These are phyloP conservation scores for Diploptera punctata DNA, from an alignment of 2,888 invertebrate genomes.

Conservation along the genomic window DNA sequence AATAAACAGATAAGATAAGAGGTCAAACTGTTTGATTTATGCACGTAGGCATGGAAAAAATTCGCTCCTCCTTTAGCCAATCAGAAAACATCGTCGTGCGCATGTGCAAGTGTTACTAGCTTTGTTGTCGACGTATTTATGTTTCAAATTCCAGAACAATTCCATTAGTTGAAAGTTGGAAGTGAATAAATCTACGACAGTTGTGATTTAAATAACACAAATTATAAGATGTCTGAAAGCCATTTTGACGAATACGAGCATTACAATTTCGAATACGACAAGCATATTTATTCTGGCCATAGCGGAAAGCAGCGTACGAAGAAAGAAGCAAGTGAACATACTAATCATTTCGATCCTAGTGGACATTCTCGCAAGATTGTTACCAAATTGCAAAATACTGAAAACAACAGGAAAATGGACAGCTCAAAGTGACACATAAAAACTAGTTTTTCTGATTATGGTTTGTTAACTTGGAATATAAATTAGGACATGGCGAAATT, in stretches of 20 bases:
- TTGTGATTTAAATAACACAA: background rate
- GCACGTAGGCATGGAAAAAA: too few species aligned
- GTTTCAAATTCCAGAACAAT: background rate
- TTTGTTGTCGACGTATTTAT: background rate
- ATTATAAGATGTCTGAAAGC: constrained; percentile 74
- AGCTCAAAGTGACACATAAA: constrained; percentile 25
- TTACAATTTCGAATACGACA: constrained; percentile 93
- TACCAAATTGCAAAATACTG: constrained; percentile 84
- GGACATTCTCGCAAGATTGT: constrained; percentile 93
- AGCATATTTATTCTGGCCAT: constrained; percentile 84
- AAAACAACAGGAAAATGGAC: constrained; percentile 74
- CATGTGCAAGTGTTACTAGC: background rate
- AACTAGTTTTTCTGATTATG: background rate
- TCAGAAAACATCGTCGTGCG: constrained; percentile 1
- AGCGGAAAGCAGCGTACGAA: constrained; percentile 91
- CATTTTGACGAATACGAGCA: constrained; percentile 93
- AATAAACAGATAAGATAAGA: too few species aligned
- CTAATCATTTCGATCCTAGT: constrained; percentile 90
- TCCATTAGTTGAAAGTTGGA: background rate
- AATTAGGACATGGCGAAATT: constrained; percentile 24
- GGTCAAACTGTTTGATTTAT: too few species aligned
- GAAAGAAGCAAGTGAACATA: constrained; percentile 86
- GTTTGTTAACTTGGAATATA: background rate
- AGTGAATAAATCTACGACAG: background rate
- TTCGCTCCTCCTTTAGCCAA: background rate